A percentile compares a stretch with the other conserved stretches of the same genome.
These are phyloP conservation scores for Zaprionus capensis DNA, from an alignment of 1,140 invertebrate species.

Conservation along the genomic window DNA sequence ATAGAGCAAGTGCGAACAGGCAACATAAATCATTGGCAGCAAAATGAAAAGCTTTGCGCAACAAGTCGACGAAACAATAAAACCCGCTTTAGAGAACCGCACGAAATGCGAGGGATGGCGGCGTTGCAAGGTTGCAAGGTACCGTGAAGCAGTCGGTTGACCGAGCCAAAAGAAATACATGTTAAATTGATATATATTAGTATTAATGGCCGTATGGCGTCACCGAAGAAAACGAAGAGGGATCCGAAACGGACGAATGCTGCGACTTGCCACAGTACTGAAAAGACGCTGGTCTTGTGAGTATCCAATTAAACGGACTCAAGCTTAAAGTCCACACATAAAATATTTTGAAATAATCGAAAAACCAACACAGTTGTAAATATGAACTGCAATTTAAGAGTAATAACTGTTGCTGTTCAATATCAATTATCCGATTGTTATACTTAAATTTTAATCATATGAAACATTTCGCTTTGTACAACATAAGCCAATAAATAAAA, in stretches of 20 bases:
- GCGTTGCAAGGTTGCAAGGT: constrained; percentile 38
- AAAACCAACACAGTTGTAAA: neutral
- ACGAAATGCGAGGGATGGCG: neutral
- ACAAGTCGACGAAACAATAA: constrained; percentile 80
- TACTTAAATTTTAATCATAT: neutral
- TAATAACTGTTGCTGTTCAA: neutral
- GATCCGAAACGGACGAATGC: neutral
- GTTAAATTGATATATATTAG: constrained; percentile 70
- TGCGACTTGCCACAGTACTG: neutral
- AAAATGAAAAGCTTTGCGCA: constrained; percentile 80
- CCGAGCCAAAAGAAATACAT: constrained; percentile 73
- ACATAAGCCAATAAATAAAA: neutral
- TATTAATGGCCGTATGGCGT: constrained; percentile 64
- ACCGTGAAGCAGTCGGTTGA: constrained; percentile 55
- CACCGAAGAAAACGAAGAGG: constrained; percentile 4
- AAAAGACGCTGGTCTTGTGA: constrained; percentile 5
- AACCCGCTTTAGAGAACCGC: constrained; percentile 37
- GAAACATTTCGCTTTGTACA: neutral
- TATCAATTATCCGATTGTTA: neutral
- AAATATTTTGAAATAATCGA: neutral
- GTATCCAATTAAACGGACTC: constrained; percentile 9
- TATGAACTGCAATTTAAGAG: neutral
- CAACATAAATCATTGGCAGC: constrained; percentile 74
- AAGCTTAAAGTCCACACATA: neutral
- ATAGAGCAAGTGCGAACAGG: constrained; percentile 57